A percentile compares a stretch with the other conserved stretches of the same genome.
phyloP scores from a whole-genome alignment of 2,797 vertebrate species.

The Iguana delicatissima region DNA sequence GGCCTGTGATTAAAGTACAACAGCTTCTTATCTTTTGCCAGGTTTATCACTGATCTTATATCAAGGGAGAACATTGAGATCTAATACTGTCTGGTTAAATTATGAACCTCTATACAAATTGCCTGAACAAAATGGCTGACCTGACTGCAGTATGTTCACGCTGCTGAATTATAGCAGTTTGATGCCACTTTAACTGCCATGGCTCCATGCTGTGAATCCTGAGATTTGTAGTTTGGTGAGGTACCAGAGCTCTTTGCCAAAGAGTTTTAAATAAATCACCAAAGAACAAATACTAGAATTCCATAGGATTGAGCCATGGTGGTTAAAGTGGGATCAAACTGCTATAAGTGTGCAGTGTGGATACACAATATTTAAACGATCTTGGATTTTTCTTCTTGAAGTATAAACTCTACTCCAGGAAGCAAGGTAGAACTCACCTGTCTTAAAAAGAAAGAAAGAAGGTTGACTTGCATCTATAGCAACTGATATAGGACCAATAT shows the following conservation, averaged over 20 bases:
- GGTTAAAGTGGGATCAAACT: too few species aligned
- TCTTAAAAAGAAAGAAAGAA: constrained; percentile 83
- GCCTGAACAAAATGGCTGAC: background rate
- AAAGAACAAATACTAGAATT: too few species aligned
- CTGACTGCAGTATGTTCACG: background rate
- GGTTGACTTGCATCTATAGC: constrained; percentile 82
- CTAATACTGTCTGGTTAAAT: background rate
- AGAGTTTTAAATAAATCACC: too few species aligned
- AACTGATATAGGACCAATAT: constrained; percentile 88
- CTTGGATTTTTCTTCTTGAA: background rate
- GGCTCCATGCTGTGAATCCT: too few species aligned
- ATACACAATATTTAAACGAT: background rate
- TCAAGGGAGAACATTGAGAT: background rate
- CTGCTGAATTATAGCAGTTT: too few species aligned
- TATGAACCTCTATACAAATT: background rate
- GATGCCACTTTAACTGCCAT: too few species aligned
- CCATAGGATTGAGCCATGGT: too few species aligned
- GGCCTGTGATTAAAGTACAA: background rate
- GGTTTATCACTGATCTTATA: background rate
- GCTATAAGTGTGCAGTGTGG: too few species aligned
- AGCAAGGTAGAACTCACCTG: constrained; percentile 75
- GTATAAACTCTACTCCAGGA: background rate
- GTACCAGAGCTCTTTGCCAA: too few species aligned
- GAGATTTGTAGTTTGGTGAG: too few species aligned
- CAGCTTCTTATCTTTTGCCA: background rate